Percentiles rank a stretch among this genome's conserved stretches.
Evolutionary conservation across 2,888 invertebrate genomes (phyloP).

Genomic region (Brachypterus glaber): DNA sequence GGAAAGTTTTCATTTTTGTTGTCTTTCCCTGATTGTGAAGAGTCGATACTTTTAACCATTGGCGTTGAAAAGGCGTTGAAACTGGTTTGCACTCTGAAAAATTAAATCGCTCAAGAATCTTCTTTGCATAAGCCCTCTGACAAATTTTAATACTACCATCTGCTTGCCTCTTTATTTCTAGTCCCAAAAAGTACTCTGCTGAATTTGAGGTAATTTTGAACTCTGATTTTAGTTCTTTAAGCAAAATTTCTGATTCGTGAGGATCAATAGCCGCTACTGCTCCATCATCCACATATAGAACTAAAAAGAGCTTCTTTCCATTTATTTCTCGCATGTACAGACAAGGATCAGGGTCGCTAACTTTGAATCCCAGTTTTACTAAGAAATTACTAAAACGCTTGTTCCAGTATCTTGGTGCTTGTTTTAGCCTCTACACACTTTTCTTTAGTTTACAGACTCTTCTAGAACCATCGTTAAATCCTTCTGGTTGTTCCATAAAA

Average conservation of each 20-base stretch:
- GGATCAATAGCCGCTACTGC: constrained; percentile 18
- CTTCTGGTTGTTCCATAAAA: constrained; percentile 28
- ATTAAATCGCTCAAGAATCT: constrained; percentile 11
- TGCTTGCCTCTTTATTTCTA: constrained; percentile 17
- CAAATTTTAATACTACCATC: constrained; percentile 4
- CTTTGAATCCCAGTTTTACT: constrained; percentile 21
- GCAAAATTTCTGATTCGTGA: constrained; percentile 11
- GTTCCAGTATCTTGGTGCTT: constrained; percentile 33
- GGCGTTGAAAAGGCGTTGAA: constrained; percentile 11
- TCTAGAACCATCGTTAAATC: constrained; percentile 25
- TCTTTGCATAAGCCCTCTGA: constrained; percentile 8
- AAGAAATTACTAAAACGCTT: constrained; percentile 26
- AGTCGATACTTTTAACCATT: constrained; percentile 26
- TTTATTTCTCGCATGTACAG: constrained; percentile 22
- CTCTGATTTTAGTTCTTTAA: constrained; percentile 12
- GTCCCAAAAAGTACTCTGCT: constrained; percentile 18
- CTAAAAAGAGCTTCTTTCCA: constrained; percentile 19
- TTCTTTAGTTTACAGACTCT: constrained; percentile 29
- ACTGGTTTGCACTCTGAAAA: constrained; percentile 10
- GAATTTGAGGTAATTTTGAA: constrained; percentile 12
- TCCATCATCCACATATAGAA: constrained; percentile 32
- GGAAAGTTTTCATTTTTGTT: constrained; percentile 2
- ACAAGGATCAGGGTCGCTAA: constrained; percentile 28
- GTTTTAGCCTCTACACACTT: constrained; percentile 34
- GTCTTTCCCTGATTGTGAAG: constrained; percentile 9